These are phyloP conservation scores for Oenanthe melanoleuca DNA, from an alignment of 2,113 vertebrate species.

Conservation along the genomic window DNA sequence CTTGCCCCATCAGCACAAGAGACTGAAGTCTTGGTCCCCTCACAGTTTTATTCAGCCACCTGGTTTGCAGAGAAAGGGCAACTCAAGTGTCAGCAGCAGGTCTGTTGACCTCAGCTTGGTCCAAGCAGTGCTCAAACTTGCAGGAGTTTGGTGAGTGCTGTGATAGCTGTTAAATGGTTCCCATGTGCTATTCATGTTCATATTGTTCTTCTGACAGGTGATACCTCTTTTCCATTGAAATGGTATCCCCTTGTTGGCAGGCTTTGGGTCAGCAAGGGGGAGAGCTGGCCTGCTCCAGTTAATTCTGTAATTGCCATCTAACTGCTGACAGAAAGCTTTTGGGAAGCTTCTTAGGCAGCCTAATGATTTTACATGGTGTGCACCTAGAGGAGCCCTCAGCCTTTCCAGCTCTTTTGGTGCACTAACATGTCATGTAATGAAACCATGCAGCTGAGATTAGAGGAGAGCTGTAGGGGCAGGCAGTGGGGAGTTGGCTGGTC, in stretches of 20 bases:
- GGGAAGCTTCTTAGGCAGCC: constrained; percentile 16
- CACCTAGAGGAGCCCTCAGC: constrained; percentile 15
- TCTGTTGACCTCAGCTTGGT: neutral
- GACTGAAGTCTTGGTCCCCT: neutral
- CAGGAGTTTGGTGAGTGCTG: neutral
- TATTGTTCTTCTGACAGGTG: neutral
- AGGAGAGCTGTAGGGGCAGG: constrained; percentile 2
- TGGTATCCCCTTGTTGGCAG: neutral
- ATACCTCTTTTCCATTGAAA: constrained; percentile 29
- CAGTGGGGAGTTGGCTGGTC: neutral
- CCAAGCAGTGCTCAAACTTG: neutral
- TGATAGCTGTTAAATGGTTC: neutral
- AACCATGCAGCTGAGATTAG: neutral
- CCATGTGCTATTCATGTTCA: neutral
- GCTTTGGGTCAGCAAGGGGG: neutral
- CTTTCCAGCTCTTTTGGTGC: neutral
- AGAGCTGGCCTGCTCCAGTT: neutral
- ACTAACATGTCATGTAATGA: constrained; percentile 8
- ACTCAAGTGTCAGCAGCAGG: neutral
- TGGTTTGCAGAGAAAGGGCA: neutral
- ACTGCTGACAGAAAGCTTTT: constrained; percentile 38
- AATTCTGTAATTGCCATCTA: constrained; percentile 48
- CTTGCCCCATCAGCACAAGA: neutral
- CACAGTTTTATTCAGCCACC: neutral
- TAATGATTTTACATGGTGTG: constrained; percentile 16